These are phyloP conservation scores for Cottus gobio DNA, from an alignment of 2,113 vertebrate species.

Conservation along the genomic window DNA sequence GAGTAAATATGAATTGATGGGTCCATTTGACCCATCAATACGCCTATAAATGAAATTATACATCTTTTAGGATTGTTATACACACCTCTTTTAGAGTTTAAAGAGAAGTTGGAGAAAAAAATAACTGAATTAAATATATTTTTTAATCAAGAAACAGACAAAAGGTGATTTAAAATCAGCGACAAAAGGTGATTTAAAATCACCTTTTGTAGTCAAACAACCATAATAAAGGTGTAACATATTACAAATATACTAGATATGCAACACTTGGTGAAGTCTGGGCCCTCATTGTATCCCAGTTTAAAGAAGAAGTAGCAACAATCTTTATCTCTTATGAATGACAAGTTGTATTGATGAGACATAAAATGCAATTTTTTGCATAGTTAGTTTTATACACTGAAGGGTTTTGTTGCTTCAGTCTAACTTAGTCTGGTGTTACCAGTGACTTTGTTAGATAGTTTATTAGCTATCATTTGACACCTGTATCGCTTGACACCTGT, in stretches of 20 bases:
- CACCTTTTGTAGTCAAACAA: not conserved
- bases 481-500: not conserved
- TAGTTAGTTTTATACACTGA: not conserved
- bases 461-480: not conserved
- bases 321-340: not conserved
- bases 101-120: no score
- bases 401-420: not conserved
- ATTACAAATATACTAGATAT: not conserved
- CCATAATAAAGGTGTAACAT: not conserved
- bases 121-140: not conserved
- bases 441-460: not conserved
- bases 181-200: not conserved
- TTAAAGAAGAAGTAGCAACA: not conserved
- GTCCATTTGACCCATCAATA: not conserved
- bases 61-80: not conserved
- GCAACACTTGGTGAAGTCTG: not conserved
- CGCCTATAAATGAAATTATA: not conserved
- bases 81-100: not conserved
- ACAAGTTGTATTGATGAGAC: not conserved
- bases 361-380: not conserved
- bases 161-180: no score
- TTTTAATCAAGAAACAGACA: not conserved
- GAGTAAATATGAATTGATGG: not conserved
- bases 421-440: not conserved
- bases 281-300: not conserved